Base-by-base conservation (phyloP, 2,888 invertebrate genomes). In the Pinctada fucata region DNA sequence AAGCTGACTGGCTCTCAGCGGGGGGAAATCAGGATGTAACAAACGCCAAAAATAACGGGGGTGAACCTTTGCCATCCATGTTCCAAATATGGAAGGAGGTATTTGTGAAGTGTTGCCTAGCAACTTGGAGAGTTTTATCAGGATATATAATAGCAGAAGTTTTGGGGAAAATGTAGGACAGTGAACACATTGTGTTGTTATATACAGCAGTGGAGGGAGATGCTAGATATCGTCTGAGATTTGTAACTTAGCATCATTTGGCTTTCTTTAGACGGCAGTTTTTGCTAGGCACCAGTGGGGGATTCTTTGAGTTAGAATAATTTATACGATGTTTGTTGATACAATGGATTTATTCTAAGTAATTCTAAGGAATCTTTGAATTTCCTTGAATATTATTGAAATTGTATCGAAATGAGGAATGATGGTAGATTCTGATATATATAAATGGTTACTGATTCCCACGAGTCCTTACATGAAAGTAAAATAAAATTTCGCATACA, bases 111-210 rank as follows among this genome's bases (percentile, higher is more conserved):
- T 31, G 68, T 68, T 68, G 68, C 68, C 48, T 47, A 48, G 68
- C 68, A 68, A 8, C 68, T 47, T 58, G 13, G 31, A 68, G 66
- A 16, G 16, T 47, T 47, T 68, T 68, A 68, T 68, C 68, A 47
- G 45, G 68, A 68, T n/a, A 68, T 68, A 68, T 68, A 45, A 68
- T 68, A 68, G 47, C 68, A 68, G 68, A 5, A 68, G 52, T 72
- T 58, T 72, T 51, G 52, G 52, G 58, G 52, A 31, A 45, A 45
- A 45, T 51, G 52, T 51, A 45, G 3, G 51, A 13, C 52, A 47
- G 47, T 45, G 52, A 50, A 51, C 52, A 48, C 49, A 69, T 6
- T 49, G 51, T 50, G 49, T 69, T 69, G 31, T 69, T 51, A 69
- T 72, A 16, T 16, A 52, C 71, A 72, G 52, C 47, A 49, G 70